Percentiles rank a stretch among this genome's conserved stretches.
phyloP scores from a whole-genome alignment of 2,113 vertebrate species.

The Anolis carolinensis region DNA sequence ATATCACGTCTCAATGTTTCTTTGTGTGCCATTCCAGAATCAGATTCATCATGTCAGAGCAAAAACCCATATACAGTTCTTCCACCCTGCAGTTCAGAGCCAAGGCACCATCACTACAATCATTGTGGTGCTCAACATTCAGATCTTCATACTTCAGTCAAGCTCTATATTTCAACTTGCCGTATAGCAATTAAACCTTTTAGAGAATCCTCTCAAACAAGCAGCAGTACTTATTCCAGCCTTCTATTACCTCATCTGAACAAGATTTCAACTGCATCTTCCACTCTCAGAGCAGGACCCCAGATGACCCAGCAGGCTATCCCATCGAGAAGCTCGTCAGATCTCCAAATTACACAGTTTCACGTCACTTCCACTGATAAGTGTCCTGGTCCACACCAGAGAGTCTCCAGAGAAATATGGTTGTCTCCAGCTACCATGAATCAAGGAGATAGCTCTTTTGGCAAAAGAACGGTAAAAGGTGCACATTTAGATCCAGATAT shows the following conservation, averaged over 20 bases:
- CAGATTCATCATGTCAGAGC: slow-evolving; percentile 42
- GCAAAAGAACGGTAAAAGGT: slow-evolving; percentile 11
- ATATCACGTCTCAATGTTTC: slow-evolving; percentile 64
- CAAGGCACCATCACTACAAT: slow-evolving; percentile 27
- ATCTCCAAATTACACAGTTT: slow-evolving; percentile 70
- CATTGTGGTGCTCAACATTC: slow-evolving; percentile 41
- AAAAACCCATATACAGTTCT: slow-evolving; percentile 45
- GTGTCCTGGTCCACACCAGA: slow-evolving; percentile 44
- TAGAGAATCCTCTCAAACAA: slow-evolving; percentile 22
- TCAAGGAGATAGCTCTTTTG: slow-evolving; percentile 48
- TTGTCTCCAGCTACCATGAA: slow-evolving; percentile 58
- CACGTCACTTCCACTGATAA: slow-evolving; percentile 62
- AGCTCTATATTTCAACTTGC: slow-evolving; percentile 74
- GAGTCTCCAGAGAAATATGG: slow-evolving; percentile 61
- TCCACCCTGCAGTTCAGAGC: slow-evolving; percentile 38
- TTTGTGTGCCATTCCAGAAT: slow-evolving; percentile 58
- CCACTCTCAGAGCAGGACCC: slow-evolving; percentile 26
- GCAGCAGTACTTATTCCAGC: slow-evolving; percentile 43
- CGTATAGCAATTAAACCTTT: slow-evolving; percentile 67
- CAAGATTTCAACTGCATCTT: slow-evolving; percentile 36
- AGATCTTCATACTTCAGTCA: slow-evolving; percentile 64
- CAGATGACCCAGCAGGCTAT: slow-evolving; percentile 57
- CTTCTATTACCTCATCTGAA: slow-evolving; percentile 55
- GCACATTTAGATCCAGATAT: slow-evolving; percentile 61
- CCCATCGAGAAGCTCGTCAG: slow-evolving; percentile 50